Evolutionary conservation across 2,113 vertebrate genomes (phyloP).

Genomic region (Rostratula benghalensis): DNA sequence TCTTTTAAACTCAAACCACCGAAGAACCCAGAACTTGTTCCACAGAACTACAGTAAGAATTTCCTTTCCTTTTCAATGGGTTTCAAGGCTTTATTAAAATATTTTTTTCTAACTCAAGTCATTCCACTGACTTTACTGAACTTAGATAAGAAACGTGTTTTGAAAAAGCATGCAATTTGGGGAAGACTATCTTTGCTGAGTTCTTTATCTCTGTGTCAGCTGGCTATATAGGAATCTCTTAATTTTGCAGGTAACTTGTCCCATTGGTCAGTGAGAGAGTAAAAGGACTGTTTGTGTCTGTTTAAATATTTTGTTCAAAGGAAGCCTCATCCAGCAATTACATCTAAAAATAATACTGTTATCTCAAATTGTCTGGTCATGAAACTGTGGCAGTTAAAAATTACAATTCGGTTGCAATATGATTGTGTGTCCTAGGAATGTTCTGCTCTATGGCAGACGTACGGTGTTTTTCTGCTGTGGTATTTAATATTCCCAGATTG

Average conservation of each 20-base stretch:
- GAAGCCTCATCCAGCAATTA: background rate
- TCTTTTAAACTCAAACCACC: constrained; percentile 88
- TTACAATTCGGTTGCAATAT: background rate
- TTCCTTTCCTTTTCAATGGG: background rate
- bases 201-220: background rate
- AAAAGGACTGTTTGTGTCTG: background rate
- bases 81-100: background rate
- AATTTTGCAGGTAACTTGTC: background rate
- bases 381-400: background rate
- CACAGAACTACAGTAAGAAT: constrained; percentile 91
- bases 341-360: background rate
- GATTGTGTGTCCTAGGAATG: background rate
- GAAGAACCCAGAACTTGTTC: constrained; percentile 91
- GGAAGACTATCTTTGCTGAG: background rate
- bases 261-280: background rate
- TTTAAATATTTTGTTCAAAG: background rate
- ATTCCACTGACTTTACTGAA: background rate
- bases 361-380: background rate
- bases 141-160: background rate
- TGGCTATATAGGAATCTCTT: background rate
- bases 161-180: background rate
- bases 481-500: background rate
- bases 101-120: background rate
- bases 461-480: background rate
- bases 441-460: background rate